Base-by-base conservation (phyloP, 2,113 vertebrate genomes). In the Dromas ardeola region DNA sequence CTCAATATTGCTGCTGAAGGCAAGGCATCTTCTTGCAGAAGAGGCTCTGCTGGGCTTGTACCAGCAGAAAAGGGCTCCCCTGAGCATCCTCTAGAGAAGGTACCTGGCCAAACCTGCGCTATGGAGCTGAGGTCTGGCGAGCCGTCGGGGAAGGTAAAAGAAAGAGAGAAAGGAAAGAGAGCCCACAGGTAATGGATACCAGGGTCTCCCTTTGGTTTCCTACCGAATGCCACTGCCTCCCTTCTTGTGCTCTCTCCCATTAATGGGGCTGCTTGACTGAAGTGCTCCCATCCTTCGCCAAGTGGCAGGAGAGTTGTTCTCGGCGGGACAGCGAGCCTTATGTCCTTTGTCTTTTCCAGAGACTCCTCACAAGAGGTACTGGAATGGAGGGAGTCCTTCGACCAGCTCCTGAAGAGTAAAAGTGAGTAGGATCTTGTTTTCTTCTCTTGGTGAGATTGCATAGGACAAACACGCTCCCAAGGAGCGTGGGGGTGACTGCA, bases 321-420 rank as follows among this genome's bases (percentile, higher is more conserved):
- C 1, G 2, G 19, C 0, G 1, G 59, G 45, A 80, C 25, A 52
- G 65, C 0, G 5, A 93, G 50, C 42, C 76, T 93, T 25, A 93
- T 7, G 1, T 34, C 55, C 34, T 85, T 82, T 96, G 56, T 94
- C 62, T 89, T 89, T 94, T 98, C 65, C 96, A 99, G 99, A 97
- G 98, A 98, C 56, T 98, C 98, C 45, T 97, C 98, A 73, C 99
- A 97, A 92, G 99, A 99, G 84, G 99, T 98, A 53, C 95, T 99
- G 4, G 97, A 93, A 78, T 99, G 99, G 99, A 99, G 98, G 78
- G 98, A 99, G 52, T 99, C 99, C 10, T 99, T 99, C 34, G 99
- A 99, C 93, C 98, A 98, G 90, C 98, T 99, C 38, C 98, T 99
- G 96, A 98, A 98, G 86, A 99, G 98, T 97, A 99, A 99, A 99